Conservation (phyloP, 2,113 vertebrate species). For the Rafetus swinhoei region DNA sequence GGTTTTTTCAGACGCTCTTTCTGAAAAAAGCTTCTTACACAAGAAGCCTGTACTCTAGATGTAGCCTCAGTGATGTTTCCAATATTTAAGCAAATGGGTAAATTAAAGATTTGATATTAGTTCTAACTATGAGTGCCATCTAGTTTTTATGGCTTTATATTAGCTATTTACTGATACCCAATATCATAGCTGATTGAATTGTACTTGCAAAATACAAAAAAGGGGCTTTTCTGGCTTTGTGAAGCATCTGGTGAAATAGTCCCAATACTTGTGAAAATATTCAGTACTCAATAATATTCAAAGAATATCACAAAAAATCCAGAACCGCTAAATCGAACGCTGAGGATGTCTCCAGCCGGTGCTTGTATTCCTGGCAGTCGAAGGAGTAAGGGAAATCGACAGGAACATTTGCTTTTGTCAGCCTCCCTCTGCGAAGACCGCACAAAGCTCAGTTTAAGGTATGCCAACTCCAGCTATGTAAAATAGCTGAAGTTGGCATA, state of each 20-base stretch:
- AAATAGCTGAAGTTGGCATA: too few relatives aligned
- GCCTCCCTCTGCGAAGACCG: too few relatives aligned
- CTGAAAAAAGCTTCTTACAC: too few relatives aligned
- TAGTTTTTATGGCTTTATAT: not conserved
- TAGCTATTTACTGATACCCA: not conserved
- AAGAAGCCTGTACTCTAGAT: too few relatives aligned
- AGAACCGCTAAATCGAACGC: too few relatives aligned
- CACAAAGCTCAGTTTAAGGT: too few relatives aligned
- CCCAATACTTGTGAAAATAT: not conserved
- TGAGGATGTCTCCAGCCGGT: too few relatives aligned
- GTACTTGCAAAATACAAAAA: not conserved
- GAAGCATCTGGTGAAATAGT: not conserved
- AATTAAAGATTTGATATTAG: not conserved
- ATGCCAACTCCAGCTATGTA: too few relatives aligned
- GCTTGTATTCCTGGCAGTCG: too few relatives aligned
- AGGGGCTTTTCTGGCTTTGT: not conserved
- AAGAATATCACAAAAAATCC: not conserved
- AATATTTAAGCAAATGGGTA: not conserved
- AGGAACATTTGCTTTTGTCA: too few relatives aligned
- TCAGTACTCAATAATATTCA: not conserved
- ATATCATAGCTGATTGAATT: not conserved
- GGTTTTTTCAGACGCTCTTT: too few relatives aligned
- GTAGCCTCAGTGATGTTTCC: not conserved
- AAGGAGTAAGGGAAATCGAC: too few relatives aligned
- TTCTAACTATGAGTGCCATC: conserved; percentile 11